A percentile compares a stretch with the other conserved stretches of the same genome.
These are phyloP conservation scores for Gymnoscopelus microlampas DNA, from an alignment of 2,797 vertebrate species.

Conservation along the genomic window DNA sequence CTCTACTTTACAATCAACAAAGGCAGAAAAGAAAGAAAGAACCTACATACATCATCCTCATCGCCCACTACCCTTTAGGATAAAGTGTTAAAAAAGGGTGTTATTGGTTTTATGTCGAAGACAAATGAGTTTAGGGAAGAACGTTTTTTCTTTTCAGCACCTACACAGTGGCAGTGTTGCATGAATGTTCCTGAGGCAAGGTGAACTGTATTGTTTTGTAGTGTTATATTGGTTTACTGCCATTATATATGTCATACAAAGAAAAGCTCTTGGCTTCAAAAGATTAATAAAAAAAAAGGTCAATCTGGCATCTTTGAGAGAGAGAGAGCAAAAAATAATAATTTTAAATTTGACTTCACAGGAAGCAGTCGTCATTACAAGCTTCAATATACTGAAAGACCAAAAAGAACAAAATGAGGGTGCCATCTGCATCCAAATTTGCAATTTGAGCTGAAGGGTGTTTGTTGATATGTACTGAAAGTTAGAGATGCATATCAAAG, in stretches of 20 bases:
- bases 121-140: neutral
- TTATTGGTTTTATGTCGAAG: neutral
- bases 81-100: no score
- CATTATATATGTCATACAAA: neutral
- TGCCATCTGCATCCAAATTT: constrained; percentile 7
- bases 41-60: no score
- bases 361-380: constrained; percentile 12
- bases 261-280: neutral
- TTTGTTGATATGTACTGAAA: neutral
- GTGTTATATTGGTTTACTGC: neutral
- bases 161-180: neutral
- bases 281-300: neutral
- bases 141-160: neutral
- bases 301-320: neutral
- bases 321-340: no score
- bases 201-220: neutral
- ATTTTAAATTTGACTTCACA: neutral
- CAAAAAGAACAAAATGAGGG: neutral
- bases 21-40: no score
- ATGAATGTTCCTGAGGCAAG: neutral
- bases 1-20: no score
- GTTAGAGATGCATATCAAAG: neutral
- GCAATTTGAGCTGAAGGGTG: constrained; percentile 4
- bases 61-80: no score
- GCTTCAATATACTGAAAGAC: constrained; percentile 8